A percentile compares a stretch with the other conserved stretches of the same genome.
Conservation (phyloP, 1,140 invertebrate species). For the Metopolophium dirhodum region DNA sequence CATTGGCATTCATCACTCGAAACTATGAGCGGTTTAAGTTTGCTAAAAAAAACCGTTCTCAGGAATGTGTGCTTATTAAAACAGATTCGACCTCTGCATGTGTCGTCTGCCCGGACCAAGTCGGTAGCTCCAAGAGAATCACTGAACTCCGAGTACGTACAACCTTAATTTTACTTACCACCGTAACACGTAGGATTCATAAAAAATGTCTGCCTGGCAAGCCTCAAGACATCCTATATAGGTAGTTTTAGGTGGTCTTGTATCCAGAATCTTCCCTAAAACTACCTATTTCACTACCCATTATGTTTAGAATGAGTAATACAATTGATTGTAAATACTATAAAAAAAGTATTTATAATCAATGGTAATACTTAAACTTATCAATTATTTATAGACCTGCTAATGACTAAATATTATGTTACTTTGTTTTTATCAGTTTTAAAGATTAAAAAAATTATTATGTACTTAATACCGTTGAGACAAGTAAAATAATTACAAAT, state of each 20-base stretch:
- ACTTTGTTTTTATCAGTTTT: neutral
- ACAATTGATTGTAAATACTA: too few relatives aligned
- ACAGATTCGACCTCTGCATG: conserved; percentile 17
- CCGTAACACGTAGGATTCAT: too few relatives aligned
- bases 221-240: neutral
- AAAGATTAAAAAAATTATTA: neutral
- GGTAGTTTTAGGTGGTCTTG: neutral
- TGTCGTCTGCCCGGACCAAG: neutral
- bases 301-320: too few relatives aligned
- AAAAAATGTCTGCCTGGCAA: neutral
- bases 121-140: neutral
- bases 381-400: too few relatives aligned
- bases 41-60: neutral
- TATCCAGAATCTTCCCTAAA: neutral
- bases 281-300: neutral
- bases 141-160: conserved; percentile 31
- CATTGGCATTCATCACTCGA: neutral
- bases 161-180: neutral
- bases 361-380: too few relatives aligned
- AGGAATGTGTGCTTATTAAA: conserved; percentile 10
- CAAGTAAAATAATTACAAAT: neutral
- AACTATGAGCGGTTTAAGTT: neutral
- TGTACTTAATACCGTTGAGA: neutral
- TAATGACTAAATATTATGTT: too few relatives aligned
- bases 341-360: too few relatives aligned